Evolutionary conservation across 2,797 vertebrate species (phyloP), one percentile per base, ranked within the genome.

Genomic region (Aplochiton taeniatus): DNA sequence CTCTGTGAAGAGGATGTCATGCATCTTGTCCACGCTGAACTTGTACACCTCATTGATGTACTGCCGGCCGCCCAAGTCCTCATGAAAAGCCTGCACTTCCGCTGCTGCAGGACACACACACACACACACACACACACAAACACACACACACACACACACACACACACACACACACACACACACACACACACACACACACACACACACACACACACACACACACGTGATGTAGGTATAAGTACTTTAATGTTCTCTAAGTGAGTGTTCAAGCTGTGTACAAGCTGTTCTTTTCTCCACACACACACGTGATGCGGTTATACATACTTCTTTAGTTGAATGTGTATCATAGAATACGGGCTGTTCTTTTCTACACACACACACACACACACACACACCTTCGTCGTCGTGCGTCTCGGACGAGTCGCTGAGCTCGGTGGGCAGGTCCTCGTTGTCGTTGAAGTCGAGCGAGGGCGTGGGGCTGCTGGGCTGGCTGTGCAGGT

Each of bases 331-430:
- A n/a, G 20, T 52, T 14, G 17, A 13, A n/a, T 51, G 9, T 16
- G 49, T 63, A 31, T 6, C 31, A 31, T 31, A 31, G 3, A 31
- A 6, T 31, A 3, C 31, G 31, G 6, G 31, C 3, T 31, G 31
- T 31, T 31, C 6, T 31, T 31, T 31, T 31, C 3, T 14, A 14
- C 44, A 50, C 11, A 17, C 7, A 20, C 8, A n/a, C 20, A 18
- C 47, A 44, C 17, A 63, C n/a, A 43, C 10, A 13, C 0, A 0
- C 66, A 4, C 65, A 95, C 95, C 94, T 87, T 96, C 95, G 16
- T 96, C 95, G 16, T 96, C 94, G 0, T 95, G 93, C 16, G 95
- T 96, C 70, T 95, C 95, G 0, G 95, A 96, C 0, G 95, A 96
- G 83, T 96, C 94, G 0, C 95, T 96, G 80, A 95, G 93, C 77